Percentiles rank a stretch among this genome's conserved stretches.
These are phyloP conservation scores for Gymnodraco acuticeps DNA, from an alignment of 2,797 vertebrate genomes.

Conservation along the genomic window DNA sequence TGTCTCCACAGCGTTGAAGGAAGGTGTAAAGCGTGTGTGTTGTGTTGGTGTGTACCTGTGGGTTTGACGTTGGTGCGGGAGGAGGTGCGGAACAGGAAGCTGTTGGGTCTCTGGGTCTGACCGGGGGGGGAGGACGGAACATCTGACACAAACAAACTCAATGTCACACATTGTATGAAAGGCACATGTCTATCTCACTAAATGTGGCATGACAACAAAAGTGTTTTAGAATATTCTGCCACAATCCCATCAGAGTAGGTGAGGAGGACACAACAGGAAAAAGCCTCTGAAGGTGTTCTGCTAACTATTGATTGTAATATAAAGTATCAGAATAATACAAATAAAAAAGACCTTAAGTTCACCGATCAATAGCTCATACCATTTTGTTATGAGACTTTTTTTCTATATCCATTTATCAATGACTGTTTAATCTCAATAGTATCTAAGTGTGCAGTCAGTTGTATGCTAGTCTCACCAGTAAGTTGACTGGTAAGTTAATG, in stretches of 20 bases:
- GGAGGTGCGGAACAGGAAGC: constrained; percentile 90
- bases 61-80: constrained; percentile 82
- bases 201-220: neutral
- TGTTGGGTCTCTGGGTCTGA: constrained; percentile 87
- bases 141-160: constrained; percentile 64
- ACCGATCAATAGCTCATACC: too few species aligned
- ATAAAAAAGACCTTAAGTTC: too few species aligned
- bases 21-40: neutral
- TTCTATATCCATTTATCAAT: too few species aligned
- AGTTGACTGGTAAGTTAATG: too few species aligned
- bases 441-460: too few species aligned
- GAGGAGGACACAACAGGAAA: neutral
- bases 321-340: neutral
- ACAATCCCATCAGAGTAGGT: neutral
- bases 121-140: constrained; percentile 70
- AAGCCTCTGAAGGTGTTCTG: neutral
- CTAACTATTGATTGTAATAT: neutral
- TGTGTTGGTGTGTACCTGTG: constrained; percentile 67
- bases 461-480: neutral
- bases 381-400: too few species aligned
- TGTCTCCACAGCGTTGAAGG: accelerated
- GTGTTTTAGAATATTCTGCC: too few species aligned
- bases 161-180: neutral
- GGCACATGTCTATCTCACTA: neutral
- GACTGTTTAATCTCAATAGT: too few species aligned